Conservation (phyloP, 2,797 vertebrate genomes). For the Echeneis naucrates region DNA sequence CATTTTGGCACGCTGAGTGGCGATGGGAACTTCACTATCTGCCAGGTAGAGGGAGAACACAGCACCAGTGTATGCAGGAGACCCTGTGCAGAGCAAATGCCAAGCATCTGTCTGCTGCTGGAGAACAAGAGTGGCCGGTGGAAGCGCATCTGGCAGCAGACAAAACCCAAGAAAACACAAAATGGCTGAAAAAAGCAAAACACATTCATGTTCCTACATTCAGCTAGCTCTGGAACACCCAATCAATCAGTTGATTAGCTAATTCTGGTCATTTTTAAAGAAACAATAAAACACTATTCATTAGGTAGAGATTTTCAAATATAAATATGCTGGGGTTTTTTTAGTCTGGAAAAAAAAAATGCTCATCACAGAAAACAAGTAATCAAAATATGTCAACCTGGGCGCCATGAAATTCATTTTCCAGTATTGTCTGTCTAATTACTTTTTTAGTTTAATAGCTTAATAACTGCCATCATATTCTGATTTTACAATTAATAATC, state of each 20-base stretch:
- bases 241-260: neutral
- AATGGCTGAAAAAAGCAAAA: neutral
- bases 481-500: neutral
- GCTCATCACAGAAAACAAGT: no score
- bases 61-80: conserved; percentile 76
- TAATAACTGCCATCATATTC: neutral
- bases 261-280: neutral
- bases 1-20: conserved; percentile 5
- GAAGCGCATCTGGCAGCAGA: conserved; percentile 60
- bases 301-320: neutral
- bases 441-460: no score
- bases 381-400: no score
- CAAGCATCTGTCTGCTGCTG: conserved; percentile 64
- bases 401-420: no score
- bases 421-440: neutral
- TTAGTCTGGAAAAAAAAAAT: no score
- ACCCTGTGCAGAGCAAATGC: conserved; percentile 77
- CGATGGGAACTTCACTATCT: conserved; percentile 43
- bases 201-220: no score
- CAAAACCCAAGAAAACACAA: neutral
- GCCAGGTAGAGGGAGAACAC: conserved; percentile 74
- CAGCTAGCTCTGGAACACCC: neutral
- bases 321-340: no score
- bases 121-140: conserved; percentile 66
- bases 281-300: neutral